These are phyloP conservation scores for Contarinia nasturtii DNA, from an alignment of 1,140 invertebrate genomes.

Conservation along the genomic window DNA sequence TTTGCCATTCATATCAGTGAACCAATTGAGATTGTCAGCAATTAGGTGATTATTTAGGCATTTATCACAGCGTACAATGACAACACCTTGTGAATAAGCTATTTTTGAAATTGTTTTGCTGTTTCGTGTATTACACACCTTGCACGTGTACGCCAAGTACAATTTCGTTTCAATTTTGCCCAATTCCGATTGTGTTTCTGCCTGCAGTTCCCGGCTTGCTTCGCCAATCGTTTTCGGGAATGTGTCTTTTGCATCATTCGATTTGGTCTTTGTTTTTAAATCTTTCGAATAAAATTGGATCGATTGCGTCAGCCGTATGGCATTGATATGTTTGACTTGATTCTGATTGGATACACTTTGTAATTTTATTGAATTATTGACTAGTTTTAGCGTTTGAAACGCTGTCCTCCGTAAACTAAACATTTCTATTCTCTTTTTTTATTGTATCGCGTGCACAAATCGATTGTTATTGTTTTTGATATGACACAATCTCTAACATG, in stretches of 20 bases:
- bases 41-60: slow-evolving; percentile 79
- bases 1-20: slow-evolving; percentile 47
- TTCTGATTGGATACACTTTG: too few species aligned
- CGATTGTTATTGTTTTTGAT: too few species aligned
- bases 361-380: too few species aligned
- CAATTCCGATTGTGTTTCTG: background rate
- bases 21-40: slow-evolving; percentile 85
- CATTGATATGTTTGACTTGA: too few species aligned
- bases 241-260: background rate
- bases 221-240: too few species aligned
- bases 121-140: slow-evolving; percentile 57
- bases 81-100: slow-evolving; percentile 71
- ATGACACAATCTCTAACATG: too few species aligned
- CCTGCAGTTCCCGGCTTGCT: too few species aligned
- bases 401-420: too few species aligned
- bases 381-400: too few species aligned
- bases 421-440: too few species aligned
- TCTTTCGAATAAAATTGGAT: background rate
- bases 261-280: background rate
- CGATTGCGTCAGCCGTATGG: background rate
- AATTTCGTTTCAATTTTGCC: background rate
- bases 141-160: slow-evolving; percentile 57
- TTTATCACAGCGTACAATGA: slow-evolving; percentile 67
- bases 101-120: slow-evolving; percentile 61
- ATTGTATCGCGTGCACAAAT: too few species aligned